Base-by-base conservation (phyloP, 2,888 invertebrate genomes). In the Leptinotarsa peninsularis region DNA sequence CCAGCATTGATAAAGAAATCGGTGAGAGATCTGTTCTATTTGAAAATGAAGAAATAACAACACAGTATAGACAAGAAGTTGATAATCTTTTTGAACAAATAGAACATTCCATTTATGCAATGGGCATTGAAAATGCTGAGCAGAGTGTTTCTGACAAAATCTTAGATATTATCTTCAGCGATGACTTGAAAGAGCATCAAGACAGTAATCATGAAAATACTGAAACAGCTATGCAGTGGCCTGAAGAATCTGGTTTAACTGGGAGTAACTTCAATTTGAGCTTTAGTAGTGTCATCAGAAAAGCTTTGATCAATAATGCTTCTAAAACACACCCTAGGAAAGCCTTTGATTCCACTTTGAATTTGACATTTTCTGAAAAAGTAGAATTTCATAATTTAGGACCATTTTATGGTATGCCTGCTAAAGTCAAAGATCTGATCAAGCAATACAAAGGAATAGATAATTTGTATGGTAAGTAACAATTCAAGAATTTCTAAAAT, bases 341-440 rank as follows among this genome's bases (percentile, higher is more conserved):
- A 14, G 69, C 21, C 50, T 4, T 67, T 18, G 76, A 76, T 68
- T 74, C 73, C 27, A 72, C 67, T 43, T 68, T 81, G 54, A 81
- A 83, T 76, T 72, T 76, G 27, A 79, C 75, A 17, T 13, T 79
- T 21, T 54, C 76, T 4, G 81, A 81, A 73, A 54, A 78, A 43
- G 33, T 70, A 5, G 73, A 76, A 60, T 84, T 83, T 76, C 66
- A 69, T 15, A 78, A 74, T 74, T 78, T 85, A 56, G 91, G 91
- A 0, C 87, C 89, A 15, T 98, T 96, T 88, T 97, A 94, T 90
- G 97, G 95, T 0, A 89, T 98, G 58, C 95, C 97, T 0, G 86
- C 90, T 1, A 90, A 89, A 82, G 93, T 95, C 0, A 92, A 93
- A 85, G 89, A 90, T 15, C 88, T 97, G 79, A 92, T 98, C 79